Evolutionary conservation across 1,140 invertebrate species (phyloP), one percentile per base, ranked within the genome.

Genomic region (Drosophila truncata): DNA sequence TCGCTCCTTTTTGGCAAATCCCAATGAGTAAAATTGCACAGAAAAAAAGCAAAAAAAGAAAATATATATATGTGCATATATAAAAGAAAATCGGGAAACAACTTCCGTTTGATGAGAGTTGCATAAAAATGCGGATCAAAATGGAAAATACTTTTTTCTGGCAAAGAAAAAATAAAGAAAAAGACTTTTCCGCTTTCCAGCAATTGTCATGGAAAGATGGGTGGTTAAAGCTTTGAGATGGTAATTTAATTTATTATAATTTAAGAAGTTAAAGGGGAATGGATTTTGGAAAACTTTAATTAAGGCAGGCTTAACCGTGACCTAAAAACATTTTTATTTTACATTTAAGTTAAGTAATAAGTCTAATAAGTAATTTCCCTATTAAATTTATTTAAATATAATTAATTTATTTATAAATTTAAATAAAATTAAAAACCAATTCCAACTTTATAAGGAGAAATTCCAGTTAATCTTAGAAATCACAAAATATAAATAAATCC

Each of bases 51-150:
- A 25, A 18, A 11, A n/a, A 31, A 50, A 50, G 2, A 0, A 16
- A 9, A 16, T 14, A 52, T 14, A 33, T 49, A 35, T 31, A 35
- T 31, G 18, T 29, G 35, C 46, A 54, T 50, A 49, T 47, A 61
- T 37, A 67, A 58, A 52, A 31, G 66, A 70, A 70, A 70, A 70
- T 70, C 47, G 63, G 47, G 66, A 70, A 70, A 70, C 66, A 70
- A 69, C 63, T 70, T 70, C 66, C 66, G 66, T 69, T 70, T 44
- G 66, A 69, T 70, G 66, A 55, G 66, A 70, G 66, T 44, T 69
- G 63, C 66, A 70, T 70, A 70, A 70, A 70, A 70, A 70, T 54
- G 31, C 66, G 66, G 63, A 69, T 70, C 63, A 69, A 69, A 70
- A 70, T 55, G 66, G 64, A 69, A 44, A 70, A 70, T 70, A 18